Evolutionary conservation across 2,888 invertebrate species (phyloP), one percentile per base, ranked within the genome.

Genomic region (Pantelozetes paolii): DNA sequence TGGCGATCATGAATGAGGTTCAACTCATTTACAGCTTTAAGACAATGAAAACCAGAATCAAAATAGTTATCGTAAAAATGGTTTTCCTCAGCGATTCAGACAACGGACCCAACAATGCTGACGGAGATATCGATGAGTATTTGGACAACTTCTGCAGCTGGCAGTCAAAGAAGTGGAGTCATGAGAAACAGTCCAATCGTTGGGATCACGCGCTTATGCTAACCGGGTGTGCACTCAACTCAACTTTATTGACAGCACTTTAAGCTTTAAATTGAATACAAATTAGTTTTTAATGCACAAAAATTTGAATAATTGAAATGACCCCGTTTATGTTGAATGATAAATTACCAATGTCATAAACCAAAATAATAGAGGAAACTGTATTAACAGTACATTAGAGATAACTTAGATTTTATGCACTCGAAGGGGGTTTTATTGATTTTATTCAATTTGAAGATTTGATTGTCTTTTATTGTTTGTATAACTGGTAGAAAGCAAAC

Each of bases 191-290:
- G 13, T 76, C 76, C 45, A 77, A 76, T 6, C 78, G 79, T 42
- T 82, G 82, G 82, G 82, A 82, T 72, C 82, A 82, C 75, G 82
- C 81, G 1, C 76, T 82, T 6, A 77, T 82, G 75, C 78, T 82
- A 8, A 81, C 81, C 0, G 82, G 80, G 78, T 77, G 23, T 23
- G 76, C 20, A 6, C n/a, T 5, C 15, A 0, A 9, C n/a, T 40
- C 20, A 6, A 20, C 45, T 13, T 72, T 15, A 5, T 9, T 54
- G 2, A 5, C 23, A n/a, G n/a, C n/a, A n/a, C n/a, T n/a, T n/a
- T n/a, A n/a, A n/a, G n/a, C n/a, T n/a, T n/a, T n/a, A n/a, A n/a
- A n/a, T n/a, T n/a, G n/a, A n/a, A n/a, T n/a, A n/a, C n/a, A n/a
- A n/a, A n/a, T n/a, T n/a, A n/a, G n/a, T n/a, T n/a, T n/a, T n/a